phyloP scores from a whole-genome alignment of 2,113 vertebrate species.

The Thinocorus orbignyianus region DNA sequence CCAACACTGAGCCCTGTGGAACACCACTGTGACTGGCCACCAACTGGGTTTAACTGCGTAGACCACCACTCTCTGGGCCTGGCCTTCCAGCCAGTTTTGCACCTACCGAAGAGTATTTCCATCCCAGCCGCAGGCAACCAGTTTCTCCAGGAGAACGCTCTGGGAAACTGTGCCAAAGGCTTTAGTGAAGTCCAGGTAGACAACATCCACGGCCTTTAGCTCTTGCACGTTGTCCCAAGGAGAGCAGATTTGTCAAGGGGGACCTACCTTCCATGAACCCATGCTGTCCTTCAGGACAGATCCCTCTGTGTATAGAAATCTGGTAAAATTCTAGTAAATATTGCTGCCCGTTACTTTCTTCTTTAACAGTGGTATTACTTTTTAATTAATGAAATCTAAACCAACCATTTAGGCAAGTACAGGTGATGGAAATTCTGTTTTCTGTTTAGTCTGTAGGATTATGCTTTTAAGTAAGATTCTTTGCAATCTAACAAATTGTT shows the following conservation, averaged over 20 bases:
- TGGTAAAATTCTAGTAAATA: not conserved
- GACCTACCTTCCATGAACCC: not conserved
- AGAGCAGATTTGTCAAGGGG: not conserved
- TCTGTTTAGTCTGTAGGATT: not conserved
- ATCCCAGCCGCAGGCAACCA: not conserved
- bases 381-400: not conserved
- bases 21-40: not conserved
- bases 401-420: not conserved
- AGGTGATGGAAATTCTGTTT: not conserved
- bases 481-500: constrained; percentile 5
- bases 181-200: not conserved
- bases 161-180: not conserved
- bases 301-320: not conserved
- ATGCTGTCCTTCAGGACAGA: not conserved
- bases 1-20: not conserved
- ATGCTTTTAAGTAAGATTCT: constrained; percentile 34
- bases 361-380: not conserved
- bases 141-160: not conserved
- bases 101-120: rapidly evolving
- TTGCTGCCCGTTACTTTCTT: not conserved
- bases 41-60: not conserved
- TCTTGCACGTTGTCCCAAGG: not conserved
- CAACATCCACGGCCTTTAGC: not conserved
- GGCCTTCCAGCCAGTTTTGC: not conserved
- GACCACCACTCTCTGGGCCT: not conserved